Conservation (phyloP, 2,113 vertebrate species). For the Indri indri region DNA sequence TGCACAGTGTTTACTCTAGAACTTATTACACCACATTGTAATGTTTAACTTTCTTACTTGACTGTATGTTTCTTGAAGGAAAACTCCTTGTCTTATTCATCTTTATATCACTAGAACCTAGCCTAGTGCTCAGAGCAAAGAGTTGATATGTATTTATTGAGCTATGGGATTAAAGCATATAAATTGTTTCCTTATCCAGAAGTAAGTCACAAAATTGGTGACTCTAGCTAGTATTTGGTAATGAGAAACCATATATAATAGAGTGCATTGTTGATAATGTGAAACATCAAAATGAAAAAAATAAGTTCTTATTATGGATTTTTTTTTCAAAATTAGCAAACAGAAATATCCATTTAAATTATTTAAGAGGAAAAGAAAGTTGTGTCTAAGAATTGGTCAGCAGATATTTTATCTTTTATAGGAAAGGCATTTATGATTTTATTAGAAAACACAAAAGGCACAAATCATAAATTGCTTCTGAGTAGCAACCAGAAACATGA, state of each 20-base stretch:
- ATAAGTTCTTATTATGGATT: neutral
- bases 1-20: neutral
- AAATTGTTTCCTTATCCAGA: slow-evolving; percentile 7
- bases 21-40: neutral
- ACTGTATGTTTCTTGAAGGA: neutral
- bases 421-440: neutral
- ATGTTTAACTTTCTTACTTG: neutral
- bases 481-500: neutral
- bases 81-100: neutral
- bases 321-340: slow-evolving; percentile 32
- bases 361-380: slow-evolving; percentile 1
- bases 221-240: neutral
- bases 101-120: neutral
- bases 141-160: neutral
- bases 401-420: slow-evolving; percentile 20
- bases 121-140: neutral
- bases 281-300: slow-evolving; percentile 1
- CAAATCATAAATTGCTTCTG: neutral
- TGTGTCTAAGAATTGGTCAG: neutral
- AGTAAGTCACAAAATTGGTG: neutral
- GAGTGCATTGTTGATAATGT: neutral
- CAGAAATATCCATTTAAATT: neutral
- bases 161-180: neutral
- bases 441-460: neutral
- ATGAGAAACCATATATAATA: neutral